Evolutionary conservation across 2,797 vertebrate species (phyloP), one percentile per base, ranked within the genome.

Genomic region (Crocodylus rhombifer): DNA sequence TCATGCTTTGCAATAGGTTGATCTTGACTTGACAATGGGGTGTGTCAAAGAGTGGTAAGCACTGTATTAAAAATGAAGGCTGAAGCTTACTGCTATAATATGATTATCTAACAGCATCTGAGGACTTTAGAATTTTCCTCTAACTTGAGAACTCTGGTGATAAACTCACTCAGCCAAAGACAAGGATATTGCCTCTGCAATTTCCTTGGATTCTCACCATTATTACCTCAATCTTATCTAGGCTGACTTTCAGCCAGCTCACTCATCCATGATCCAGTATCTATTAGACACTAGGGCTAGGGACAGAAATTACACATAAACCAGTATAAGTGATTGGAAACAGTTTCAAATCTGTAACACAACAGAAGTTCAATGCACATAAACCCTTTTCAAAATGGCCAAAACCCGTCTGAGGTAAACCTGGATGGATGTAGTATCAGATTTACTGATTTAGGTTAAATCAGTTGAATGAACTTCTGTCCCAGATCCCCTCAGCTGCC

Each of bases 1-100:
- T 79, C 0, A 51, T 51, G 9, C 9, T 94, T 95, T 93, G 91
- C 90, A 95, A 93, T 8, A 92, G 90, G 80, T 93, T 89, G 93
- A 89, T 74, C 64, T 89, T 90, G 83, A 79, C 79, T 60, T 30
- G 81, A 91, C 62, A 67, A 58, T 90, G 5, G 65, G 17, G 21
- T 33, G 30, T 18, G 6, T 33, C 30, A 30, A 85, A 79, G 75
- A n/a, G 76, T 7, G 71, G 75, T 0, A 9, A 88, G 92, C 67
- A 0, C 1, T 65, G 30, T 16, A 30, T 77, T 84, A 14, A 79
- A 86, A 89, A 64, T n/a, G 84, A 62, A 8, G 63, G 69, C 63
- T 42, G 15, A 63, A 87, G 88, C 77, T 30, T 64, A 76, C 55
- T 1, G 15, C 77, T 55, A 21, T 83, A 74, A 94, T 86, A 77